Evolutionary conservation across 2,888 invertebrate genomes (phyloP).

Genomic region (Willowsia nigromaculata): DNA sequence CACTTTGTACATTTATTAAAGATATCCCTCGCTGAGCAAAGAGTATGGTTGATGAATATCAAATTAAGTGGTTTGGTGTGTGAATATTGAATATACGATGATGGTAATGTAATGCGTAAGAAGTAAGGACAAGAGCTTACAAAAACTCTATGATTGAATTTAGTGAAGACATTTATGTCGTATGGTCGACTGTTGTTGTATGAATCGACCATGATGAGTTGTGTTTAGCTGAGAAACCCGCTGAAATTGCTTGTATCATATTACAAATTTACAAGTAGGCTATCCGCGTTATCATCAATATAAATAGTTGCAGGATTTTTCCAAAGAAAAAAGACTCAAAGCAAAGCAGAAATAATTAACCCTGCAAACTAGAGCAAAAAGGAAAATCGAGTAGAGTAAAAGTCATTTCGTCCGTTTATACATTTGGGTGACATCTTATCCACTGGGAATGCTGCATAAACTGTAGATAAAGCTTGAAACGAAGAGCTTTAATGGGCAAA

Average conservation of each 20-base stretch:
- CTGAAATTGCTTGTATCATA: background rate
- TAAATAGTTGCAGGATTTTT: background rate
- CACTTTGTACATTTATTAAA: background rate
- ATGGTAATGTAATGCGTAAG: too few relatives aligned
- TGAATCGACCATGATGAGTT: background rate
- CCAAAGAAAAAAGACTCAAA: background rate
- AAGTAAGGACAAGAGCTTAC: background rate
- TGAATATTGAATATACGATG: background rate
- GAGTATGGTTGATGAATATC: background rate
- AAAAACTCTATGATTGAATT: too few relatives aligned
- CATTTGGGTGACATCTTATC: slow-evolving; percentile 26
- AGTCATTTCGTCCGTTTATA: background rate
- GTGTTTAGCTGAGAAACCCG: background rate
- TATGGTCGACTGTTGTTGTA: too few relatives aligned
- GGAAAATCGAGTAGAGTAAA: background rate
- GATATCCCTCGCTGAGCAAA: background rate
- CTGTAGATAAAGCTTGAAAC: background rate
- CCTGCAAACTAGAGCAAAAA: background rate
- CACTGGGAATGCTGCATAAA: slow-evolving; percentile 31
- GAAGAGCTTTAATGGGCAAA: background rate
- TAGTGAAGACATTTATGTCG: too few relatives aligned
- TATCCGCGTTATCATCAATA: background rate
- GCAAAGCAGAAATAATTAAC: background rate
- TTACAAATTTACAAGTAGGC: background rate
- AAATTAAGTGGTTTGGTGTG: background rate